Conservation (phyloP, 92 coral and sea anemone species). For the Muricea muricata region DNA sequence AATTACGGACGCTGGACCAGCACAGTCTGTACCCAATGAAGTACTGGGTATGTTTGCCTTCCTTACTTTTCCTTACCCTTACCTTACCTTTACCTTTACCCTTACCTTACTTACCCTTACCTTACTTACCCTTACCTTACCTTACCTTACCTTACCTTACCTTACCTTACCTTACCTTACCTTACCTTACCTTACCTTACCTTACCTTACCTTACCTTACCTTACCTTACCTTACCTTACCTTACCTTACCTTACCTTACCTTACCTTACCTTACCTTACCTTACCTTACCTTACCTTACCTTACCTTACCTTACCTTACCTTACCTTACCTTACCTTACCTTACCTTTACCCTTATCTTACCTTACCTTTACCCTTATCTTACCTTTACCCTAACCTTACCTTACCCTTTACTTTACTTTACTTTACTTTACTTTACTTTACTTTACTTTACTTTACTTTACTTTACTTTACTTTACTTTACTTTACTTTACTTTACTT, state of each 20-base stretch:
- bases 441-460: too few relatives aligned
- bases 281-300: neutral
- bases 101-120: neutral
- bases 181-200: neutral
- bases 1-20: too few relatives aligned
- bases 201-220: neutral
- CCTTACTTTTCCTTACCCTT: neutral
- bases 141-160: neutral
- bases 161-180: neutral
- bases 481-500: too few relatives aligned
- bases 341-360: neutral
- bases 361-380: neutral
- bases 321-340: conserved; percentile 11
- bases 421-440: too few relatives aligned
- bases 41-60: too few relatives aligned
- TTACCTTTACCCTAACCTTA: too few relatives aligned
- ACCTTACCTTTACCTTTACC: neutral
- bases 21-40: too few relatives aligned
- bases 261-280: neutral
- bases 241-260: neutral
- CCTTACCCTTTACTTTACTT: too few relatives aligned
- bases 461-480: too few relatives aligned
- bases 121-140: neutral
- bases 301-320: neutral
- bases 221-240: neutral